phyloP scores from a whole-genome alignment of 2,113 vertebrate species.

The Solea solea region DNA sequence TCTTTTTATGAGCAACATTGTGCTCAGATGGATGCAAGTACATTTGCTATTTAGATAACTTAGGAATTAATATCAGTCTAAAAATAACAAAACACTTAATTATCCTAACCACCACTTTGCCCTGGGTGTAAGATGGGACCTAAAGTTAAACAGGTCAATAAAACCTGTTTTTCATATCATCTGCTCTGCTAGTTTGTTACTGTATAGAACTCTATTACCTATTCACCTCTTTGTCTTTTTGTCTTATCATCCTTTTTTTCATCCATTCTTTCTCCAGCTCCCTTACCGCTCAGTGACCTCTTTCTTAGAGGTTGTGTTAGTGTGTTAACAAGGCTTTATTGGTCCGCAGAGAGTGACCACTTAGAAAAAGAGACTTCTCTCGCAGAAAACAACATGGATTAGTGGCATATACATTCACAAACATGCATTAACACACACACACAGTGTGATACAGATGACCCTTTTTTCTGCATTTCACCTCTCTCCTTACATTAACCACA shows the following conservation, averaged over 20 bases:
- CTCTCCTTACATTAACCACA: background rate
- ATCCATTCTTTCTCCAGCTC: background rate
- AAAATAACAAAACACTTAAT: too few species aligned
- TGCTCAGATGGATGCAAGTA: too few species aligned
- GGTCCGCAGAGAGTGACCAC: slow-evolving; percentile 18
- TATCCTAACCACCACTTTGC: too few species aligned
- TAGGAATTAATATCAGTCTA: too few species aligned
- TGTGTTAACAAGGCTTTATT: slow-evolving; percentile 15
- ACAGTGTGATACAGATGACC: background rate
- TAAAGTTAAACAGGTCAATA: slow-evolving; percentile 25
- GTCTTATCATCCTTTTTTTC: background rate
- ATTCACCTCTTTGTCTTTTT: background rate
- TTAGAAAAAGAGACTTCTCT: background rate
- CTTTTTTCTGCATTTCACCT: background rate
- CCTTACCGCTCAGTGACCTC: too few species aligned
- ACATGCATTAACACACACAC: background rate
- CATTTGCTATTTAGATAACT: too few species aligned
- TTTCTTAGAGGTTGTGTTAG: too few species aligned
- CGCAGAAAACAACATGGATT: background rate
- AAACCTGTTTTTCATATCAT: slow-evolving; percentile 22
- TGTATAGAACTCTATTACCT: too few species aligned
- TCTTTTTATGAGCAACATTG: too few species aligned
- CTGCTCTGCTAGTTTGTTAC: too few species aligned
- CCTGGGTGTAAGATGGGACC: background rate
- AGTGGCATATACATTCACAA: background rate